Evolutionary conservation across 2,888 invertebrate genomes (phyloP).

Genomic region (Julus scanicus): DNA sequence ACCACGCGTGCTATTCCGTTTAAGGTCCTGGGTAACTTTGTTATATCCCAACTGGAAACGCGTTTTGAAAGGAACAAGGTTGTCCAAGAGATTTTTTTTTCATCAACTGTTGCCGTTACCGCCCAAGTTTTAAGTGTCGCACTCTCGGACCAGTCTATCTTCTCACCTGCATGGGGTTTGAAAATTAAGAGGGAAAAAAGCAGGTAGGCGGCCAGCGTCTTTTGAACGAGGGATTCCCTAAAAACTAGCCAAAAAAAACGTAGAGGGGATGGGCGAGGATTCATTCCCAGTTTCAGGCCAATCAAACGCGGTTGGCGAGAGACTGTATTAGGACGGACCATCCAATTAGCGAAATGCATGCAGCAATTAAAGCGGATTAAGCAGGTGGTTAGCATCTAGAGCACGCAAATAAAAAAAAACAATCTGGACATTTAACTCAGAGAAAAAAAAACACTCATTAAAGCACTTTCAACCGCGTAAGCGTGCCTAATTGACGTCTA

Average conservation of each 20-base stretch:
- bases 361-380: conserved; percentile 39
- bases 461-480: background rate
- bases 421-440: background rate
- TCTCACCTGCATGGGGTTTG: conserved; percentile 31
- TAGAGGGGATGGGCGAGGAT: background rate
- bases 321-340: background rate
- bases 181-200: background rate
- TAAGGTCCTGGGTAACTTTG: background rate
- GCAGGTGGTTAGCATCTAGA: conserved; percentile 36
- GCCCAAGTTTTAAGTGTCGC: conserved; percentile 51
- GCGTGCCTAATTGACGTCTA: background rate
- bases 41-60: background rate
- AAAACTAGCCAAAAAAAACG: background rate
- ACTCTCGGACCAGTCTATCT: conserved; percentile 31
- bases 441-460: background rate
- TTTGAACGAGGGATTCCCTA: background rate
- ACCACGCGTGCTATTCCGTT: background rate
- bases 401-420: conserved; percentile 35
- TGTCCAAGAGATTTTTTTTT: background rate
- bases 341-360: conserved; percentile 21
- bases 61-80: background rate
- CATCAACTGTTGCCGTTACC: background rate
- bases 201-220: background rate
- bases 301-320: background rate
- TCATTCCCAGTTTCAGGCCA: background rate